Evolutionary conservation across 92 coral and sea anemone species (phyloP).

Genomic region (Parazoanthus swiftii): DNA sequence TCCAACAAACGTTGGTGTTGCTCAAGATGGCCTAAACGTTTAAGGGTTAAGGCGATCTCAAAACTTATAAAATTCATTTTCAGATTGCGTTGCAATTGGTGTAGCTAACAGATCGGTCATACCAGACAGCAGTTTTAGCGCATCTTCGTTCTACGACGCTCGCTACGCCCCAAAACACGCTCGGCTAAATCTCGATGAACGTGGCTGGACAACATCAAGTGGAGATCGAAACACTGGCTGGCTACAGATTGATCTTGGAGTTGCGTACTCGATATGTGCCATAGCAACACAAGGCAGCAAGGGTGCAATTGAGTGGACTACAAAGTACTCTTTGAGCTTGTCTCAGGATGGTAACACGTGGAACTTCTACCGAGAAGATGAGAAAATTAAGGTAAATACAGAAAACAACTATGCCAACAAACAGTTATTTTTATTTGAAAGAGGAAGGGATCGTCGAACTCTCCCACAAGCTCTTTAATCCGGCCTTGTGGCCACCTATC

Average conservation of each 20-base stretch:
- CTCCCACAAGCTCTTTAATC: too few species aligned
- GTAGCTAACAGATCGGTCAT: conserved; percentile 1
- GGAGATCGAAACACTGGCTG: not conserved
- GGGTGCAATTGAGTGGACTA: not conserved
- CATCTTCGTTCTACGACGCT: not conserved
- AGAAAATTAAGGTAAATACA: not conserved
- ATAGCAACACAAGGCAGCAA: conserved; percentile 12
- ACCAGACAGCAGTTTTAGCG: conserved; percentile 15
- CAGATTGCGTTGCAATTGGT: conserved; percentile 18
- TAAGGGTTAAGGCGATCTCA: too few species aligned
- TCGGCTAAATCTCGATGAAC: not conserved
- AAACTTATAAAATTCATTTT: not conserved
- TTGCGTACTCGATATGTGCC: not conserved
- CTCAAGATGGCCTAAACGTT: too few species aligned
- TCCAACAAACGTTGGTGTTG: too few species aligned
- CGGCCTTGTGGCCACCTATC: too few species aligned
- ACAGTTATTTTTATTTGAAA: too few species aligned
- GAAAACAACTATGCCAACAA: too few species aligned
- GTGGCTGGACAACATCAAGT: not conserved
- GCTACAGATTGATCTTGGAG: conserved; percentile 14
- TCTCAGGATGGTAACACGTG: not conserved
- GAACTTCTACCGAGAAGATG: not conserved
- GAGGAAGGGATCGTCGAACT: too few species aligned
- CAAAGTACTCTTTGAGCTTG: not conserved
- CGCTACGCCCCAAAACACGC: not conserved